Evolutionary conservation across 23 tunicate species (phyloP).

Genomic region (Trididemnum nubilum): DNA sequence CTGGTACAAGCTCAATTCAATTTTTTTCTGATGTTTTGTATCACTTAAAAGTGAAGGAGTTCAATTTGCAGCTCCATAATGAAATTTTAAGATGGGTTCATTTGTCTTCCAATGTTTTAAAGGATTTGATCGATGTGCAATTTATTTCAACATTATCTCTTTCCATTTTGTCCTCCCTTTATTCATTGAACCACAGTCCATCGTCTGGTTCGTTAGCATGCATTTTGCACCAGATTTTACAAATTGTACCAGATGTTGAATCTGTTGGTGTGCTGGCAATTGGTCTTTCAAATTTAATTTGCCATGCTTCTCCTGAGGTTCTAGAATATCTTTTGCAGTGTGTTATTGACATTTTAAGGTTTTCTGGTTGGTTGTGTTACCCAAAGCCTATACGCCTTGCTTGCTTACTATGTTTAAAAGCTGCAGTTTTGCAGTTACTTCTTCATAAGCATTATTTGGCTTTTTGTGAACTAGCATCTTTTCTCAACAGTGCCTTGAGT

Average conservation of each 20-base stretch:
- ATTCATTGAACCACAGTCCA: not conserved
- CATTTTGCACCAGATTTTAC: not conserved
- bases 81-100: not conserved
- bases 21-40: not conserved
- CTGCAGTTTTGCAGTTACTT: constrained; percentile 30
- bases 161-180: not conserved
- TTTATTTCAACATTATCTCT: not conserved
- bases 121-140: not conserved
- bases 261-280: not conserved
- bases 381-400: not conserved
- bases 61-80: not conserved
- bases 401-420: not conserved
- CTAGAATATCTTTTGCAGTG: not conserved
- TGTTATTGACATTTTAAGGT: not conserved
- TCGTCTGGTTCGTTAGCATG: not conserved
- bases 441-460: not conserved
- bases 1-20: not conserved
- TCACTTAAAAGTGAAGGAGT: not conserved
- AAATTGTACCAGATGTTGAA: not conserved
- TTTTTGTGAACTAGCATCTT: not conserved
- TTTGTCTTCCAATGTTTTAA: not conserved
- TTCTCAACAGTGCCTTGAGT: not conserved
- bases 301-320: not conserved
- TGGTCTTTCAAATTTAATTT: constrained; percentile 11
- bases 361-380: not conserved